phyloP scores from a whole-genome alignment of 2,888 invertebrate species.

The Protophormia terraenovae region DNA sequence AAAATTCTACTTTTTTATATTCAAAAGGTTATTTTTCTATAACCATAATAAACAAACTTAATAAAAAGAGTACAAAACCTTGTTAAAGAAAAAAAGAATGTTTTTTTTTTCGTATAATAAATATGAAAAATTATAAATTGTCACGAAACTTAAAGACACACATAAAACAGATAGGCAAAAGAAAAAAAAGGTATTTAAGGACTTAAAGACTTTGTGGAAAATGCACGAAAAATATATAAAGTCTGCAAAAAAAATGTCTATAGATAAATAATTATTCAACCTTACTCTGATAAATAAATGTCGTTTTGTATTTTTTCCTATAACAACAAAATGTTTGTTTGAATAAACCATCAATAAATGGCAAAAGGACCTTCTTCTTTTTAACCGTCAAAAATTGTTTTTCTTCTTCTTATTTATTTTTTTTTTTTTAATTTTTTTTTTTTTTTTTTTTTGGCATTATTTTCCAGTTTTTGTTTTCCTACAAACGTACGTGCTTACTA shows the following conservation, averaged over 20 bases:
- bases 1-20: too few relatives aligned
- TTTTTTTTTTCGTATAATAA: too few relatives aligned
- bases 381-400: too few relatives aligned
- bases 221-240: background rate
- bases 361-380: background rate
- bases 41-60: background rate
- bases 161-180: too few relatives aligned
- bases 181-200: background rate
- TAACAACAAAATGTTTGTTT: background rate
- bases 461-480: background rate
- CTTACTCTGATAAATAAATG: background rate
- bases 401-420: background rate
- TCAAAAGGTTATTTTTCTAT: too few relatives aligned
- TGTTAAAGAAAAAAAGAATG: background rate
- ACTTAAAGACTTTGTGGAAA: background rate
- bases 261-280: background rate
- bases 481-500: constrained; percentile 26
- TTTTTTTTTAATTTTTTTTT: background rate
- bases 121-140: constrained; percentile 45
- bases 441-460: background rate
- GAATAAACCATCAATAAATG: constrained; percentile 1
- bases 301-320: background rate
- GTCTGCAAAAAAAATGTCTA: background rate
- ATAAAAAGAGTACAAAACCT: background rate
- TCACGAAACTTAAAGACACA: constrained; percentile 13